phyloP scores from a whole-genome alignment of 35 echinoderm and acorn worm species.

The Heliocidaris erythrogramma region DNA sequence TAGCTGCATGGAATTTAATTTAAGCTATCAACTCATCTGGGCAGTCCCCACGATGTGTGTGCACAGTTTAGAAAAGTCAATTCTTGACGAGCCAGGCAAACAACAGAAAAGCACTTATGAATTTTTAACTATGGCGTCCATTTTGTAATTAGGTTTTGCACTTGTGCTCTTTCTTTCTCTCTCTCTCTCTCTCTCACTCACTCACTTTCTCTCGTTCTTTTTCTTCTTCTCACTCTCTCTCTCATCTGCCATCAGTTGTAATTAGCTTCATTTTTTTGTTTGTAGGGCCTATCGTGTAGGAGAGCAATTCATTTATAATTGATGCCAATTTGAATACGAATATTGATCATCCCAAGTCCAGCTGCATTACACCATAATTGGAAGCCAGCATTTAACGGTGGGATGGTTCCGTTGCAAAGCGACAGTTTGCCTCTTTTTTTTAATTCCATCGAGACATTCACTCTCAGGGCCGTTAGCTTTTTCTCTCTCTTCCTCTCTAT shows the following conservation, averaged over 20 bases:
- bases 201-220: background rate
- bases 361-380: conserved; percentile 31
- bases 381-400: conserved; percentile 21
- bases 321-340: background rate
- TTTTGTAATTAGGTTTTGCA: conserved; percentile 26
- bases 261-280: conserved; percentile 17
- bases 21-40: background rate
- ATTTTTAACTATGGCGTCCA: conserved; percentile 26
- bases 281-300: background rate
- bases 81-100: conserved; percentile 6
- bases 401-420: background rate
- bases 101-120: conserved; percentile 31
- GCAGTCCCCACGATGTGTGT: background rate
- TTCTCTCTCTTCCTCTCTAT: background rate
- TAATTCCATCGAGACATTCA: background rate
- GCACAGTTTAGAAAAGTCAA: conserved; percentile 31
- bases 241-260: background rate
- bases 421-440: background rate
- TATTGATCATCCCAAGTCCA: conserved; percentile 31
- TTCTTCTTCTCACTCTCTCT: background rate
- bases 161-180: background rate
- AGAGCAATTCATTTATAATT: conserved; percentile 13
- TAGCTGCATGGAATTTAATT: background rate
- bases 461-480: background rate
- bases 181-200: background rate